Conservation (phyloP, 2,888 invertebrate genomes). For the Calameuta pallipes region DNA sequence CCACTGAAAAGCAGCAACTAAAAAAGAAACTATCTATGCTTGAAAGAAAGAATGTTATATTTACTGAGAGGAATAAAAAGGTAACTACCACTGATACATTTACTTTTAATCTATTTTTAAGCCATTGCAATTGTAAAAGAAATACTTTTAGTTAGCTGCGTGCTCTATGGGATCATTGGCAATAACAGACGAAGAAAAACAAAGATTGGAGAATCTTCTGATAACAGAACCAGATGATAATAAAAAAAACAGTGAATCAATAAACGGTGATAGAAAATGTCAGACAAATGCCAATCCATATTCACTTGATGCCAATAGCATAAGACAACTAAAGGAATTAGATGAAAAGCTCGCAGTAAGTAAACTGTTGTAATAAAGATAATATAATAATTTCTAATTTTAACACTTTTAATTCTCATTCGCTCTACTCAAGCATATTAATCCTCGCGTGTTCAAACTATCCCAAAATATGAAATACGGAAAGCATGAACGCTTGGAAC, state of each 20-base stretch:
- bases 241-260: not conserved
- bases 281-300: not conserved
- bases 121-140: not conserved
- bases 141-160: constrained; percentile 10
- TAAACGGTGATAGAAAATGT: not conserved
- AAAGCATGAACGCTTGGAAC: not conserved
- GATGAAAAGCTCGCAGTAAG: not conserved
- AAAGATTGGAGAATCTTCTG: constrained; percentile 2
- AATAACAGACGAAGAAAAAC: constrained; percentile 22
- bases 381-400: not conserved
- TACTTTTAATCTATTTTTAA: not conserved
- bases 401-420: not conserved
- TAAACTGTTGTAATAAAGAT: not conserved
- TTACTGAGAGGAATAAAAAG: constrained; percentile 6
- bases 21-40: constrained; percentile 9
- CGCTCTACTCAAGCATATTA: not conserved
- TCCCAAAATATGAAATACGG: not conserved
- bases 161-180: constrained; percentile 14
- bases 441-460: not conserved
- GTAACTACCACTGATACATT: not conserved
- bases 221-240: not conserved
- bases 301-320: not conserved
- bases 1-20: not conserved
- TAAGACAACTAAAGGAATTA: not conserved
- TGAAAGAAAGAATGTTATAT: constrained; percentile 5